These are phyloP conservation scores for Menura novaehollandiae DNA, from an alignment of 2,113 vertebrate species.

Conservation along the genomic window DNA sequence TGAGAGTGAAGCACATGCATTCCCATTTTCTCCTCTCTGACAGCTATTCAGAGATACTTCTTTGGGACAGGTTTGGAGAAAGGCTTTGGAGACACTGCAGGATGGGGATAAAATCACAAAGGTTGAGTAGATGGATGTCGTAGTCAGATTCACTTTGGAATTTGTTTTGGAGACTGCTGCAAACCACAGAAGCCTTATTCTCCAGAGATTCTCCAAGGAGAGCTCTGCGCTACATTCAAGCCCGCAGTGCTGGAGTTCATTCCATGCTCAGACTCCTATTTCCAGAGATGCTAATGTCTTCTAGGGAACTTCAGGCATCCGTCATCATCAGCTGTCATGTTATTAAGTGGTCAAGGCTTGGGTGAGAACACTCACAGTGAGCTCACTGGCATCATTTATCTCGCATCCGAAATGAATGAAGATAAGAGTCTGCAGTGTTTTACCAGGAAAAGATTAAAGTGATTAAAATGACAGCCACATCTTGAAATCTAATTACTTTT, in stretches of 20 bases:
- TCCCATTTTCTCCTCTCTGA: background rate
- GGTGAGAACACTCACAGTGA: background rate
- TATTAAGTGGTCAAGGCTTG: background rate
- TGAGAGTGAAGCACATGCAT: background rate
- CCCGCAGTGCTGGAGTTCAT: accelerated
- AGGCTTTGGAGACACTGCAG: background rate
- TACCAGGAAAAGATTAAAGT: background rate
- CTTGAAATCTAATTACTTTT: background rate
- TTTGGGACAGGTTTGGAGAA: background rate
- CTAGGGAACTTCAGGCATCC: background rate
- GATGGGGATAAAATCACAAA: background rate
- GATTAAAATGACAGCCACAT: background rate
- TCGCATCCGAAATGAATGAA: accelerated
- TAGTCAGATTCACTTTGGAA: background rate
- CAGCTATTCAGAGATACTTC: background rate
- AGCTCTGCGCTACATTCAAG: accelerated
- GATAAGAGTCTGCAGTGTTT: background rate
- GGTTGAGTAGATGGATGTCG: background rate
- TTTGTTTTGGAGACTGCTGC: background rate
- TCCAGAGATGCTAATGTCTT: background rate
- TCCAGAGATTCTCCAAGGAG: background rate
- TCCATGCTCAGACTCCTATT: background rate
- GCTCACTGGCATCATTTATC: accelerated
- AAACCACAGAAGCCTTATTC: background rate
- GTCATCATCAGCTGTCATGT: background rate